Evolutionary conservation across 2,113 vertebrate species (phyloP).

Genomic region (Lycaon pictus): DNA sequence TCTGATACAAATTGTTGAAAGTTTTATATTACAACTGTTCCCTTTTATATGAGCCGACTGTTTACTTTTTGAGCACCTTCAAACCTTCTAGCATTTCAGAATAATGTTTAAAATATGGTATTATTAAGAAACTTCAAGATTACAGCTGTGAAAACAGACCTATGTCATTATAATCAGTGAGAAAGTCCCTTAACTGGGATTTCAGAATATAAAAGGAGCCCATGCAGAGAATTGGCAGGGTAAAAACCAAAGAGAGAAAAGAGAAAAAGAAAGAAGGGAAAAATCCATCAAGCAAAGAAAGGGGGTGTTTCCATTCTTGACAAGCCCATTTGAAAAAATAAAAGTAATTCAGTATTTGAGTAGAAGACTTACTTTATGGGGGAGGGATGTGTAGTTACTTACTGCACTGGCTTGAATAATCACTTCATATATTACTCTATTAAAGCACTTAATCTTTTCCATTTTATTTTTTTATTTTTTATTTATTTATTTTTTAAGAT

Average conservation of each 20-base stretch:
- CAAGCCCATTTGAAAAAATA: slow-evolving; percentile 63
- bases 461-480: not conserved
- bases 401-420: not conserved
- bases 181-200: slow-evolving; percentile 71
- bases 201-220: slow-evolving; percentile 73
- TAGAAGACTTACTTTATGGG: slow-evolving; percentile 26
- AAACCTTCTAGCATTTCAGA: slow-evolving; percentile 75
- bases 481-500: too few species aligned
- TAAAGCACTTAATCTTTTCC: not conserved
- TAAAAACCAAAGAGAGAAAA: slow-evolving; percentile 53
- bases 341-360: slow-evolving; percentile 59
- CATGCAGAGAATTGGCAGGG: slow-evolving; percentile 64
- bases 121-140: slow-evolving; percentile 77
- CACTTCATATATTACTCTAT: not conserved
- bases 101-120: slow-evolving; percentile 80
- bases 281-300: slow-evolving; percentile 52
- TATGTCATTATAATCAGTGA: slow-evolving; percentile 80
- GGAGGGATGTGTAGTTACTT: not conserved
- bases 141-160: slow-evolving; percentile 82
- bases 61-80: slow-evolving; percentile 71
- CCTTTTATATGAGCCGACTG: slow-evolving; percentile 56
- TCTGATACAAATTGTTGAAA: slow-evolving; percentile 72
- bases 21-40: slow-evolving; percentile 74
- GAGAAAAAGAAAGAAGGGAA: not conserved
- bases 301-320: slow-evolving; percentile 59